Evolutionary conservation across 2,113 vertebrate genomes (phyloP).

Genomic region (Centrocercus urophasianus): DNA sequence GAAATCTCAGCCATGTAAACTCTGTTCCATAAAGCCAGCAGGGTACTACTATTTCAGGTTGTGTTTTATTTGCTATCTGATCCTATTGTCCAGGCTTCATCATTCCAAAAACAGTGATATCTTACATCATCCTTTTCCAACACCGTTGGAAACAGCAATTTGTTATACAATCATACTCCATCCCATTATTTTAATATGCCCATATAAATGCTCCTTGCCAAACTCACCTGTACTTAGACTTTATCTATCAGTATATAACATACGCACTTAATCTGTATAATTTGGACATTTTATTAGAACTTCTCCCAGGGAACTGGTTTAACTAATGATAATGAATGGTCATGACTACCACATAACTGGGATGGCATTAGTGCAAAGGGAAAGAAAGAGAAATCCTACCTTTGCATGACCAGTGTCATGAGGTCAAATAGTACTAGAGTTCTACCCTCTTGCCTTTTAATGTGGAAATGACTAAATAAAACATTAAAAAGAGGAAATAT

Average conservation of each 20-base stretch:
- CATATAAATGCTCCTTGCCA: background rate
- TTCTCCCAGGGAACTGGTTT: slow-evolving; percentile 51
- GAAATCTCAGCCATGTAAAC: background rate
- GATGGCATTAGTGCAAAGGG: background rate
- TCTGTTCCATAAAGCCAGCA: background rate
- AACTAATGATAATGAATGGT: slow-evolving; percentile 47
- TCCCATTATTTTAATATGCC: background rate
- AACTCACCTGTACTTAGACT: background rate
- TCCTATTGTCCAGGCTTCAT: background rate
- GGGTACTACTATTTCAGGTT: background rate
- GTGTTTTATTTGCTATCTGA: background rate
- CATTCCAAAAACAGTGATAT: background rate
- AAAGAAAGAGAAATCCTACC: background rate
- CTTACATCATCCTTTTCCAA: background rate
- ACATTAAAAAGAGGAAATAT: slow-evolving; percentile 31
- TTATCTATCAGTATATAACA: background rate
- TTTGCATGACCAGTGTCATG: background rate
- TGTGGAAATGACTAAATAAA: slow-evolving; percentile 44
- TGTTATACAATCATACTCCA: background rate
- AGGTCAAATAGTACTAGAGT: slow-evolving; percentile 34
- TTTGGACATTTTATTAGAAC: slow-evolving; percentile 30
- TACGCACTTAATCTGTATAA: slow-evolving; percentile 44
- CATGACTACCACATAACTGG: slow-evolving; percentile 3
- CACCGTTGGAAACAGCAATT: background rate
- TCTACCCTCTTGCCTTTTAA: slow-evolving; percentile 16